Evolutionary conservation across 1,140 invertebrate genomes (phyloP).

Genomic region (Lucilia cuprina): DNA sequence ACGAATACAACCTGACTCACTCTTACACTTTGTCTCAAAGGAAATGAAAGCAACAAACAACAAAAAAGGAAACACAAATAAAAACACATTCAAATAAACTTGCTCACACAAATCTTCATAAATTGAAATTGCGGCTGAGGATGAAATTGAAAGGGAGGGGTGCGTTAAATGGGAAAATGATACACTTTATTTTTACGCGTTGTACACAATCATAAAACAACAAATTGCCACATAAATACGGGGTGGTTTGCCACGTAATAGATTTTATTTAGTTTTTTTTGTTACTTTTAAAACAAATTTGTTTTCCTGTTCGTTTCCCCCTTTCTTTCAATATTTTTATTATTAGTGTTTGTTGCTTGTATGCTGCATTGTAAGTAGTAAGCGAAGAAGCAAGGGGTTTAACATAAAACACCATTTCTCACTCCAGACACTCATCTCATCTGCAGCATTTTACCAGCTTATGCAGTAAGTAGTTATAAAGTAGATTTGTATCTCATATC

Average conservation of each 20-base stretch:
- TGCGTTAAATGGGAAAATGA: conserved; percentile 60
- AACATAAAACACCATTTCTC: not conserved
- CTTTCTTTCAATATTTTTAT: not conserved
- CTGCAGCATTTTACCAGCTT: not conserved
- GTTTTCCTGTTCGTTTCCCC: not conserved
- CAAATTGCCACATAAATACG: conserved; percentile 63
- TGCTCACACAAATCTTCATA: conserved; percentile 58
- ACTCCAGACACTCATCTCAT: no score
- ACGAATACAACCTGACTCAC: not conserved
- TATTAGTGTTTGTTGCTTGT: not conserved
- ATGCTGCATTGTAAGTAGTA: not conserved
- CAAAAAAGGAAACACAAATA: not conserved
- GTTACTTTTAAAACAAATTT: not conserved
- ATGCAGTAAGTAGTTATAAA: not conserved
- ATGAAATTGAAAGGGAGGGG: conserved; percentile 10
- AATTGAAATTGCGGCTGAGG: conserved; percentile 50
- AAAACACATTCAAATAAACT: not conserved
- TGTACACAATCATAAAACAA: conserved; percentile 57
- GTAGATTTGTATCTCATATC: not conserved
- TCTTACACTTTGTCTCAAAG: not conserved
- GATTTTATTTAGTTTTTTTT: conserved; percentile 59
- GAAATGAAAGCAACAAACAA: not conserved
- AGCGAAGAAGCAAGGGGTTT: not conserved
- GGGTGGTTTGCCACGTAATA: conserved; percentile 63
- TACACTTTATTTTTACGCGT: conserved; percentile 54